phyloP scores from a whole-genome alignment of 2,797 vertebrate species.

The Halcyon badia region DNA sequence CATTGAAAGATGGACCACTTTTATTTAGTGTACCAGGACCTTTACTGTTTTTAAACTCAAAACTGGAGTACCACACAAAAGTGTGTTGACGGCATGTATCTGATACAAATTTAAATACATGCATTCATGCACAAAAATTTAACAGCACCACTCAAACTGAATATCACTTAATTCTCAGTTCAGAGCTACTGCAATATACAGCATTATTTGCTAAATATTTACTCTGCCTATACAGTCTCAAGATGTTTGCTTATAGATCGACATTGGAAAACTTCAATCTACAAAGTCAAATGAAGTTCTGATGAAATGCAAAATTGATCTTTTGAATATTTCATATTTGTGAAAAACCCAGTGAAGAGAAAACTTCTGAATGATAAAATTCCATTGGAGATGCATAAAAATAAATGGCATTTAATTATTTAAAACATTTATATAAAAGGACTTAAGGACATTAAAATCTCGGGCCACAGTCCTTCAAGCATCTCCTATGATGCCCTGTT shows the following conservation, averaged over 20 bases:
- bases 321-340: conserved; percentile 54
- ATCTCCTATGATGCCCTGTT: background rate
- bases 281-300: conserved; percentile 33
- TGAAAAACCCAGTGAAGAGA: background rate
- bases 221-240: background rate
- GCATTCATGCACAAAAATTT: background rate
- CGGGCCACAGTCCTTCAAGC: background rate
- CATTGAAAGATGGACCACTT: background rate
- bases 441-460: background rate
- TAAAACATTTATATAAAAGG: background rate
- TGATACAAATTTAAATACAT: background rate
- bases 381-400: conserved; percentile 9
- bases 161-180: background rate
- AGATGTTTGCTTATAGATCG: conserved; percentile 42
- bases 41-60: background rate
- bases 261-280: background rate
- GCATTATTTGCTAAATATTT: conserved; percentile 39
- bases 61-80: background rate
- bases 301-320: conserved; percentile 16
- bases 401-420: conserved; percentile 49
- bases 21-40: background rate
- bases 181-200: background rate
- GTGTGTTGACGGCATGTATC: background rate
- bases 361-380: conserved; percentile 23
- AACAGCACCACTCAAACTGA: background rate